Percentiles rank a stretch among this genome's conserved stretches.
Conservation (phyloP, 2,113 vertebrate genomes). For the Paraplagusia blochii region DNA sequence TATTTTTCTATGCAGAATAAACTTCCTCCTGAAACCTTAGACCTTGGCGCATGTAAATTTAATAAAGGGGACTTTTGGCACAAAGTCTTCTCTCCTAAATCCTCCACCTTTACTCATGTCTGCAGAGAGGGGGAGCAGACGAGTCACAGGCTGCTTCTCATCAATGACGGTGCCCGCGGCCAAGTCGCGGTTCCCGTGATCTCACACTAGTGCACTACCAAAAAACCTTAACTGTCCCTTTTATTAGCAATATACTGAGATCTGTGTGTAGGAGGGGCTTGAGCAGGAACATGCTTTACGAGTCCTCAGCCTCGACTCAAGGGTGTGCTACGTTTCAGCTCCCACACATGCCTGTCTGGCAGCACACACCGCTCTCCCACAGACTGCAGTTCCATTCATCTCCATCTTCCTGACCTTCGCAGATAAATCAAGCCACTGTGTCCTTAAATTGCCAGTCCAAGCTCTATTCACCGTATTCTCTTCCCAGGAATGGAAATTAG, state of each 20-base stretch:
- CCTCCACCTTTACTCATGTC: too few relatives aligned
- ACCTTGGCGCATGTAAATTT: too few relatives aligned
- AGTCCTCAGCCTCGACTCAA: conserved; percentile 22
- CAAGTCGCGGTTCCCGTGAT: neutral
- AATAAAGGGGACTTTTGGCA: too few relatives aligned
- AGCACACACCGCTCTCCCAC: conserved; percentile 40
- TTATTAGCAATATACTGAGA: neutral
- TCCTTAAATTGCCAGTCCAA: conserved; percentile 50
- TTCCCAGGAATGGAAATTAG: conserved; percentile 63
- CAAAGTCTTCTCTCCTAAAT: too few relatives aligned
- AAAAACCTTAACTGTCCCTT: neutral
- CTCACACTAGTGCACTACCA: too few relatives aligned
- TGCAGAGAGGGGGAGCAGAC: too few relatives aligned
- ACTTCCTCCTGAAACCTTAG: too few relatives aligned
- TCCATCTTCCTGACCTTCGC: conserved; percentile 46
- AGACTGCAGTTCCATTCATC: conserved; percentile 58
- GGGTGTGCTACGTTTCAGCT: conserved; percentile 41
- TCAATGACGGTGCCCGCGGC: too few relatives aligned
- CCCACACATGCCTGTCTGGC: conserved; percentile 45
- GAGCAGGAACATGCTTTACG: conserved; percentile 24
- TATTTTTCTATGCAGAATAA: too few relatives aligned
- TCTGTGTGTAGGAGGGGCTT: neutral
- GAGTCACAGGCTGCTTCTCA: too few relatives aligned
- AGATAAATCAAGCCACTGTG: conserved; percentile 66
- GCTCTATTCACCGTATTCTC: conserved; percentile 53